phyloP scores from a whole-genome alignment of 2,797 vertebrate species.

The Staurois parvus region DNA sequence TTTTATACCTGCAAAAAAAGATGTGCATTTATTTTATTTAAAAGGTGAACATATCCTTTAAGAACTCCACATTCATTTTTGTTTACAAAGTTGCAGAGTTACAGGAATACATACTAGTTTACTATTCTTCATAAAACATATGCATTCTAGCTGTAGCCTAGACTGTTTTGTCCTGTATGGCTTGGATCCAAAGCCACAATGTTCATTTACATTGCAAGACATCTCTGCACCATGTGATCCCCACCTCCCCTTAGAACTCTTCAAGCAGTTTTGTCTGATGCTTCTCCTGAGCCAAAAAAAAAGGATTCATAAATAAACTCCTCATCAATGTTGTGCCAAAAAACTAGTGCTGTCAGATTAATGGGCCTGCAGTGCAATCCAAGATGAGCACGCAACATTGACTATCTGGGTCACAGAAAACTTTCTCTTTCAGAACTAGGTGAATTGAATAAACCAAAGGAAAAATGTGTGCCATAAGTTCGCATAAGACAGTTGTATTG shows the following conservation, averaged over 20 bases:
- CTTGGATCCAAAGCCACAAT: not conserved
- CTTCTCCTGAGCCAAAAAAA: constrained; percentile 4
- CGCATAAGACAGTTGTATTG: not conserved
- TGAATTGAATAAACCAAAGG: constrained; percentile 15
- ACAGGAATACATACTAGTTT: not conserved
- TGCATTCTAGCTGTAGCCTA: constrained; percentile 2
- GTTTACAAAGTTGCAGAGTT: not conserved
- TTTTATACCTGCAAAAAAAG: too few species aligned
- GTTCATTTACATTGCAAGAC: constrained; percentile 21
- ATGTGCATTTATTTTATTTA: too few species aligned
- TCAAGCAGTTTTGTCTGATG: constrained; percentile 1
- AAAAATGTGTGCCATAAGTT: too few species aligned
- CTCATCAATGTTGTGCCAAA: not conserved
- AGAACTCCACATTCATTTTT: too few species aligned
- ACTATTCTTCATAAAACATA: not conserved
- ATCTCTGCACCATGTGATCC: constrained; percentile 28
- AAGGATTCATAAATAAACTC: constrained; percentile 18
- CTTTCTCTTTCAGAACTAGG: not conserved
- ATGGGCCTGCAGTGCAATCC: not conserved
- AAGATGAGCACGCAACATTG: constrained; percentile 20
- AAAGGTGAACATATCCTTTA: too few species aligned
- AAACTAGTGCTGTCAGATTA: constrained; percentile 22
- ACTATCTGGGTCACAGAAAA: constrained; percentile 45
- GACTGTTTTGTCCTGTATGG: not conserved
- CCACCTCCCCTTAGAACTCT: not conserved